A percentile compares a stretch with the other conserved stretches of the same genome.
Evolutionary conservation across 2,797 vertebrate genomes (phyloP).

Genomic region (Sciurus carolinensis): DNA sequence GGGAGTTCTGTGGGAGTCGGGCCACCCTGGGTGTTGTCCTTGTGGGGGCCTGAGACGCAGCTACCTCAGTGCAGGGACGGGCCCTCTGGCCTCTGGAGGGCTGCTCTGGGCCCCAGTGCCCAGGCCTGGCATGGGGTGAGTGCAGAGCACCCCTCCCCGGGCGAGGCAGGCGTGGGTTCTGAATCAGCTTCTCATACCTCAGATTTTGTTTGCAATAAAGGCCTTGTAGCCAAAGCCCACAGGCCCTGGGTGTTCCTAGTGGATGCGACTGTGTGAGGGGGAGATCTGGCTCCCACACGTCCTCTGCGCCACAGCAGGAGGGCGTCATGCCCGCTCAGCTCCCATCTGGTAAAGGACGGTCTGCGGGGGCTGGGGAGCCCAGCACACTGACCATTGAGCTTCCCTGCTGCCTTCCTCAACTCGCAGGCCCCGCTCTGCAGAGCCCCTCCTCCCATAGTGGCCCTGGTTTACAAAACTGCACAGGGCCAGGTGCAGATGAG

Average conservation of each 20-base stretch:
- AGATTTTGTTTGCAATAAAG: constrained; percentile 85
- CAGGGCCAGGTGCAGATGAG: neutral
- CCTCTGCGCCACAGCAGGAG: neutral
- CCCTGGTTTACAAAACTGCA: neutral
- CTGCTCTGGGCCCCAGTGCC: neutral
- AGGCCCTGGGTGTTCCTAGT: neutral
- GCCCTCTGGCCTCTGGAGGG: neutral
- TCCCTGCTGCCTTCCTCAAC: neutral
- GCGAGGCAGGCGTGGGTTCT: neutral
- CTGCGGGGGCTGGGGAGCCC: accelerated
- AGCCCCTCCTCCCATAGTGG: neutral
- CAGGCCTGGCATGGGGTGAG: neutral
- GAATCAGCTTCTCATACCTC: constrained; percentile 79
- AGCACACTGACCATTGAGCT: too few relatives aligned
- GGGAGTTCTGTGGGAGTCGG: neutral
- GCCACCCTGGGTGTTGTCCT: neutral
- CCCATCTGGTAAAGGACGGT: neutral
- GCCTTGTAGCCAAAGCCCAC: constrained; percentile 62
- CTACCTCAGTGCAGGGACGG: constrained; percentile 75
- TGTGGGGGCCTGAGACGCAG: constrained; percentile 48
- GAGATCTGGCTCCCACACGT: neutral
- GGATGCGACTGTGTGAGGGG: accelerated
- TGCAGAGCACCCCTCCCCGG: neutral
- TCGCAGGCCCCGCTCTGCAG: neutral
- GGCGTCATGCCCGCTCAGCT: accelerated